phyloP scores from a whole-genome alignment of 2,113 vertebrate genomes.

The Halcyon senegalensis region DNA sequence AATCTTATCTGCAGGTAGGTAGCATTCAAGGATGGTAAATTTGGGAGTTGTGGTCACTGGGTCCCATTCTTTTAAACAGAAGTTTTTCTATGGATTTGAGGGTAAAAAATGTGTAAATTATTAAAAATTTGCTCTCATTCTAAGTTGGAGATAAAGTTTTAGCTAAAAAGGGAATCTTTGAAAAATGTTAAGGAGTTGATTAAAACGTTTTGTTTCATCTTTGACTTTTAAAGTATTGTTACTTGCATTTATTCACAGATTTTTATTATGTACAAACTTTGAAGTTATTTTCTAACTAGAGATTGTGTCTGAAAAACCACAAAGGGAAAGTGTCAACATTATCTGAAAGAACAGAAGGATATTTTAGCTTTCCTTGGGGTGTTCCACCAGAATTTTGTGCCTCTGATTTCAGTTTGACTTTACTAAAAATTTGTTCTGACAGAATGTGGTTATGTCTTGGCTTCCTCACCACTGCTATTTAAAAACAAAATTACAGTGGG shows the following conservation, averaged over 20 bases:
- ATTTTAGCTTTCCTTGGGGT: background rate
- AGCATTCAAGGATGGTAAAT: background rate
- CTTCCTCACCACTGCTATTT: background rate
- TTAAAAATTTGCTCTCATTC: background rate
- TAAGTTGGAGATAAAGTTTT: background rate
- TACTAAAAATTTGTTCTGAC: background rate
- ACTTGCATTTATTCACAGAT: background rate
- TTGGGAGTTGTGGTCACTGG: background rate
- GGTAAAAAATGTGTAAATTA: background rate
- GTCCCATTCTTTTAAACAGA: background rate
- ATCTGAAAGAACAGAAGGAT: background rate
- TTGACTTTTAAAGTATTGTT: background rate
- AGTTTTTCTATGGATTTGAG: background rate
- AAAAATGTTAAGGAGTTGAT: background rate
- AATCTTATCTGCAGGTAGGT: slow-evolving; percentile 90
- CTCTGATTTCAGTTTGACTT: background rate
- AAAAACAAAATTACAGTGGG: background rate
- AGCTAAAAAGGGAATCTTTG: background rate
- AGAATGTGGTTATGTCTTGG: background rate
- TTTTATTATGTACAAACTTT: background rate
- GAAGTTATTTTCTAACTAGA: background rate
- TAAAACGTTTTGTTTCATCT: background rate
- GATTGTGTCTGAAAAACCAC: background rate
- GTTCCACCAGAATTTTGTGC: background rate
- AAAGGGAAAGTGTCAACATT: background rate